Evolutionary conservation across 2,113 vertebrate species (phyloP), one percentile per base, ranked within the genome.

Genomic region (Azemiops feae): DNA sequence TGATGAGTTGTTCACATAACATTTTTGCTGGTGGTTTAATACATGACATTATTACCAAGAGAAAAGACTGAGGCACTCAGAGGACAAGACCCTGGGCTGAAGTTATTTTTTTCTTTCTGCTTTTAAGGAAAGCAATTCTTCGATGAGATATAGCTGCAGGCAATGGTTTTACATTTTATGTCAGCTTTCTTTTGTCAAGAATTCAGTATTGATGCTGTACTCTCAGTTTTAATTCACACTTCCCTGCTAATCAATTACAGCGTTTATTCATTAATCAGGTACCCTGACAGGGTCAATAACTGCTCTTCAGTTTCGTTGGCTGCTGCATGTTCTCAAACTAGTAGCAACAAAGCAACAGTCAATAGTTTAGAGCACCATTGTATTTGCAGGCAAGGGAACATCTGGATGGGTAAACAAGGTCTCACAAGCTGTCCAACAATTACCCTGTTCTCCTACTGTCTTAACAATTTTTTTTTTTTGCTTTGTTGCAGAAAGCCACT

Each of bases 201-300:
- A 95, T 98, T 98, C 97, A 97, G 98, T 99, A 98, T 98, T 98
- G 98, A 98, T 97, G 98, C 98, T 97, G 97, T 97, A 98, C 98
- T 98, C 98, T 98, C 98, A 96, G 97, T 98, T 99, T 98, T 98
- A 98, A 98, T 99, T 99, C 98, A 98, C 98, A 98, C 98, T 98
- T 98, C 98, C 97, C 97, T 97, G 97, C 98, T 99, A 99, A 99
- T 99, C 99, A 99, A 98, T 99, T 99, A 99, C 98, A 98, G 97
- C 98, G 97, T 98, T 98, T 98, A 99, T 99, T 98, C 98, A 99
- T 99, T 99, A 98, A 99, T 99, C 99, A 99, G 98, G 98, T 97
- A 91, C 96, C 97, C 97, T 98, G 98, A 98, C 98, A 98, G 98
- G 98, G 98, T 98, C 98, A 98, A 98, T 98, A 99, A 98, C 98